These are phyloP conservation scores for Thereva unica DNA, from an alignment of 2,888 invertebrate genomes.

Conservation along the genomic window DNA sequence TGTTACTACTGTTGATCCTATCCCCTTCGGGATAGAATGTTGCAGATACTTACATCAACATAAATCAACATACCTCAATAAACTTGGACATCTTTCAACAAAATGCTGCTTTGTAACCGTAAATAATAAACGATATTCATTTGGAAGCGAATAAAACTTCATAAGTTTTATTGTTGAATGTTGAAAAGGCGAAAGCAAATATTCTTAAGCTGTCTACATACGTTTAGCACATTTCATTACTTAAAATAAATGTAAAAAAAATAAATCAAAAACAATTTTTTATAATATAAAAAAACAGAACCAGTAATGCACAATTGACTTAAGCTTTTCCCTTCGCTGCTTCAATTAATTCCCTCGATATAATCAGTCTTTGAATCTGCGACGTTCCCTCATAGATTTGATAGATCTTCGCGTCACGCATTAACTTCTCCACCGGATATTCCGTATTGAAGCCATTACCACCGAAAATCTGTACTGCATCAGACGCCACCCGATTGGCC, in stretches of 20 bases:
- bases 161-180: too few relatives aligned
- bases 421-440: constrained; percentile 93
- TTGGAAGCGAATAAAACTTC: too few relatives aligned
- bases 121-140: too few relatives aligned
- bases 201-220: too few relatives aligned
- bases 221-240: too few relatives aligned
- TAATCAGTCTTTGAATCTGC: constrained; percentile 89
- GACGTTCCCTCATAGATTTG: constrained; percentile 95
- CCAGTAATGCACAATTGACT: background rate
- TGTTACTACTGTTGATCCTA: too few relatives aligned
- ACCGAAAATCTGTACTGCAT: constrained; percentile 90
- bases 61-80: too few relatives aligned
- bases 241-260: background rate
- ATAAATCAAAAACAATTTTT: background rate
- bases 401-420: constrained; percentile 95
- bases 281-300: background rate
- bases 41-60: too few relatives aligned
- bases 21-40: too few relatives aligned
- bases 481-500: constrained; percentile 85
- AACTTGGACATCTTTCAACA: too few relatives aligned
- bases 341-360: constrained; percentile 70
- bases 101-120: too few relatives aligned
- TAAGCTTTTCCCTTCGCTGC: constrained; percentile 52
- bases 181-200: too few relatives aligned
- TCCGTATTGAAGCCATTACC: constrained; percentile 92